Evolutionary conservation across 1,140 invertebrate genomes (phyloP).

Genomic region (Portunus trituberculatus): DNA sequence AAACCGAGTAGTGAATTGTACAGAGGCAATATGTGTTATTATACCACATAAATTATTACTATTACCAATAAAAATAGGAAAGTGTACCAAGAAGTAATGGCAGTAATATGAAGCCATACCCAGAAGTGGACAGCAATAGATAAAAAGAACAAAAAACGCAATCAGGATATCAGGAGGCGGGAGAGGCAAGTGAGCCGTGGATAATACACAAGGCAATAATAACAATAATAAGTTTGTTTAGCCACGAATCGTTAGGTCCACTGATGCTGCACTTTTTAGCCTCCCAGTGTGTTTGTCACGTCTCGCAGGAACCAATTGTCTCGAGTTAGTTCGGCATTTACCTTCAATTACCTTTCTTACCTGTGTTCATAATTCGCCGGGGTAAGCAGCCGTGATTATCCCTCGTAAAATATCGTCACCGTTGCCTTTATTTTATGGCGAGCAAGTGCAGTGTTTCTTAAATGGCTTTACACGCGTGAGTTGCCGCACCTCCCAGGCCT

Average conservation of each 20-base stretch:
- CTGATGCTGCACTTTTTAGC: too few species aligned
- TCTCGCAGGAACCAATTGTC: background rate
- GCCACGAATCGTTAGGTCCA: too few species aligned
- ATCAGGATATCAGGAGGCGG: too few species aligned
- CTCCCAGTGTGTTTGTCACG: background rate
- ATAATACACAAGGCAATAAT: background rate
- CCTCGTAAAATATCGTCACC: background rate
- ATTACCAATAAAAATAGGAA: too few species aligned
- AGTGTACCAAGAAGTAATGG: too few species aligned
- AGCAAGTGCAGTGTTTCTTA: background rate
- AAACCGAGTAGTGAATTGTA: too few species aligned
- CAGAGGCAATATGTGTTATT: too few species aligned
- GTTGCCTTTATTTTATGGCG: background rate
- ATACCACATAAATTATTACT: too few species aligned
- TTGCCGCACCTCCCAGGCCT: background rate
- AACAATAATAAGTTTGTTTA: slow-evolving; percentile 24
- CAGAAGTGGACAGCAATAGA: too few species aligned
- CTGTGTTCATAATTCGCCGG: background rate
- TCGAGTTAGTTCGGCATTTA: background rate
- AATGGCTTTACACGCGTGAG: background rate
- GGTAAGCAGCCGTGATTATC: background rate
- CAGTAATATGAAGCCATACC: too few species aligned
- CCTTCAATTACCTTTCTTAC: background rate
- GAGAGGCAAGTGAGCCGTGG: too few species aligned
- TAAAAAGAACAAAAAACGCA: too few species aligned